These are phyloP conservation scores for Melipona beecheii DNA, from an alignment of 2,888 invertebrate species.

Conservation along the genomic window DNA sequence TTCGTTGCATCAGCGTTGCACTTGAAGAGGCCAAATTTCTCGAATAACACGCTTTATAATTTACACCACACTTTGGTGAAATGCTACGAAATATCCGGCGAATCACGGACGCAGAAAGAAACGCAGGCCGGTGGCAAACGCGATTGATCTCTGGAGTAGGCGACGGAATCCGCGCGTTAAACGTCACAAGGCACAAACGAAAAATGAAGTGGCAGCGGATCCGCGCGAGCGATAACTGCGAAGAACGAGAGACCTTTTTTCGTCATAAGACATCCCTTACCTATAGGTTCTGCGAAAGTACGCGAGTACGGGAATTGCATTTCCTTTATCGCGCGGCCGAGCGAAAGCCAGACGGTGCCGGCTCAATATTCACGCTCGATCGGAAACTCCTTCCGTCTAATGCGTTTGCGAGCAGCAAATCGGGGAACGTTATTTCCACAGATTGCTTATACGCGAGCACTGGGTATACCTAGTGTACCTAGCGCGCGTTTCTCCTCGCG, in stretches of 20 bases:
- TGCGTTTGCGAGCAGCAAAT: constrained; percentile 29
- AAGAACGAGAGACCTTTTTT: constrained; percentile 32
- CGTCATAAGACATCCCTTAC: constrained; percentile 32
- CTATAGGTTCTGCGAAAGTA: constrained; percentile 29
- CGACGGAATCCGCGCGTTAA: not conserved
- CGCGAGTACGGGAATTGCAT: constrained; percentile 39
- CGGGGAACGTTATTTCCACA: constrained; percentile 9
- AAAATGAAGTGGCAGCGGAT: constrained; percentile 27
- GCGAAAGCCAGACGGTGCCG: constrained; percentile 19
- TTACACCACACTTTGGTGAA: too few species aligned
- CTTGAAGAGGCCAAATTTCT: too few species aligned
- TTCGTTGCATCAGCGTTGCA: too few species aligned
- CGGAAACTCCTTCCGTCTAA: constrained; percentile 44
- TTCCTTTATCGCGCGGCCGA: constrained; percentile 45
- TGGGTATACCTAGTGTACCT: not conserved
- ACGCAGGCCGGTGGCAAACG: not conserved
- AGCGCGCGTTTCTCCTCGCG: not conserved
- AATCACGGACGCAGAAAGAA: too few species aligned
- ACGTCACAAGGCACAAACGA: not conserved
- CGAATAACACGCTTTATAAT: too few species aligned
- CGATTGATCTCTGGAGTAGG: not conserved
- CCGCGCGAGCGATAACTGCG: constrained; percentile 27
- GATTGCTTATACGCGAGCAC: not conserved
- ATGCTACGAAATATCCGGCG: too few species aligned
- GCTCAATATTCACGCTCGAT: constrained; percentile 33